phyloP scores from a whole-genome alignment of 1,140 invertebrate genomes.

The Macrobrachium rosenbergii region DNA sequence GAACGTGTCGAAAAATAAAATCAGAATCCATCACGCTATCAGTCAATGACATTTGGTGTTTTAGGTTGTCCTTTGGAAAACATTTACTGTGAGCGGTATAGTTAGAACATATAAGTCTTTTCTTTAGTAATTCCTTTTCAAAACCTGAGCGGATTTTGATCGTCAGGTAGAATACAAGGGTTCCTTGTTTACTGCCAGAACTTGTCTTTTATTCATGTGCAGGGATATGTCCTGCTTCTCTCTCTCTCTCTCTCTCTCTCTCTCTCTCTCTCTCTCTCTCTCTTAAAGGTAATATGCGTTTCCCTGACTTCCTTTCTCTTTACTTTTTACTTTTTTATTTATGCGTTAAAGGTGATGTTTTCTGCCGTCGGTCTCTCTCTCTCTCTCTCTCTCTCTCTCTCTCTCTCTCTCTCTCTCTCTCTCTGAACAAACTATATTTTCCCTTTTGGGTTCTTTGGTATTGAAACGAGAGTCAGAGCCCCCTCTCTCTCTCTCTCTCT shows the following conservation, averaged over 20 bases:
- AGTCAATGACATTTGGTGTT: no score
- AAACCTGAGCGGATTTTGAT: background rate
- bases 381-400: constrained; percentile 27
- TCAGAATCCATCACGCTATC: no score
- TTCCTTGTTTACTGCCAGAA: no score
- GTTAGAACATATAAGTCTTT: background rate
- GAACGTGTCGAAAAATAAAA: no score
- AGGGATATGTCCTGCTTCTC: background rate
- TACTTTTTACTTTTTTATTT: background rate
- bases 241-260: background rate
- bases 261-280: background rate
- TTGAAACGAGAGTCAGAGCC: background rate
- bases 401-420: background rate
- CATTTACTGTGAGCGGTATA: no score
- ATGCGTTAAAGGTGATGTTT: background rate
- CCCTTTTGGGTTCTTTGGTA: background rate
- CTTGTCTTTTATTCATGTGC: background rate
- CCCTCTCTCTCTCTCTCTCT: background rate
- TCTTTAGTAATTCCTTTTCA: background rate
- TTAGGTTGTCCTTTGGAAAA: no score
- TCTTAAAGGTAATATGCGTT: no score
- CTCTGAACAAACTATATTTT: background rate
- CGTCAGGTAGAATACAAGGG: background rate
- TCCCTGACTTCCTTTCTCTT: constrained; percentile 5
- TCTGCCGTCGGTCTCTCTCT: background rate